A percentile compares a stretch with the other conserved stretches of the same genome.
Evolutionary conservation across 1,140 invertebrate genomes (phyloP).

Genomic region (Rhagoletis pomonella): DNA sequence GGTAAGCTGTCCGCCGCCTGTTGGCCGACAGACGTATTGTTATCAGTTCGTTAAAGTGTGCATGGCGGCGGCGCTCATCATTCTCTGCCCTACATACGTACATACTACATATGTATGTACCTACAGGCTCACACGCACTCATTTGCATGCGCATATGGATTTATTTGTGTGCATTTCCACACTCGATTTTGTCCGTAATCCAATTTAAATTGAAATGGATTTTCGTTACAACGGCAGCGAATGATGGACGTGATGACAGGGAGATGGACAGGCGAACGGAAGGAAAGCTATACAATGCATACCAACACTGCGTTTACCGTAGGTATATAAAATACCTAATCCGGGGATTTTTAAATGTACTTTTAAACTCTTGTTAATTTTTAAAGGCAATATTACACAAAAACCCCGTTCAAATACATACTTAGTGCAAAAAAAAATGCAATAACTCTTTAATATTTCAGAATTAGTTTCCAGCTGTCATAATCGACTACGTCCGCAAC

Average conservation of each 20-base stretch:
- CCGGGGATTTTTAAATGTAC: too few species aligned
- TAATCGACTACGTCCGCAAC: too few species aligned
- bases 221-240: constrained; percentile 45
- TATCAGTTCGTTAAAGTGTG: constrained; percentile 45
- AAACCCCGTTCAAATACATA: too few species aligned
- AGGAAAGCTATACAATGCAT: too few species aligned
- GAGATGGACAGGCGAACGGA: not conserved
- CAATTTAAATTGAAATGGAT: constrained; percentile 51
- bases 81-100: not conserved
- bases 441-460: too few species aligned
- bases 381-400: too few species aligned
- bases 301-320: too few species aligned
- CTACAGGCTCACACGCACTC: not conserved
- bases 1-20: not conserved
- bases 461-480: too few species aligned
- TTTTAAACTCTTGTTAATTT: too few species aligned
- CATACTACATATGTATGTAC: not conserved
- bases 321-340: too few species aligned
- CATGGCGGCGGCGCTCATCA: constrained; percentile 30
- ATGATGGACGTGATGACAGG: constrained; percentile 40
- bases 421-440: too few species aligned
- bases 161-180: constrained; percentile 49
- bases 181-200: constrained; percentile 49
- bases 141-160: constrained; percentile 30
- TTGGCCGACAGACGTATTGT: constrained; percentile 21